Percentiles rank a stretch among this genome's conserved stretches.
Evolutionary conservation across 2,113 vertebrate species (phyloP).

Genomic region (Syngnathus typhle): DNA sequence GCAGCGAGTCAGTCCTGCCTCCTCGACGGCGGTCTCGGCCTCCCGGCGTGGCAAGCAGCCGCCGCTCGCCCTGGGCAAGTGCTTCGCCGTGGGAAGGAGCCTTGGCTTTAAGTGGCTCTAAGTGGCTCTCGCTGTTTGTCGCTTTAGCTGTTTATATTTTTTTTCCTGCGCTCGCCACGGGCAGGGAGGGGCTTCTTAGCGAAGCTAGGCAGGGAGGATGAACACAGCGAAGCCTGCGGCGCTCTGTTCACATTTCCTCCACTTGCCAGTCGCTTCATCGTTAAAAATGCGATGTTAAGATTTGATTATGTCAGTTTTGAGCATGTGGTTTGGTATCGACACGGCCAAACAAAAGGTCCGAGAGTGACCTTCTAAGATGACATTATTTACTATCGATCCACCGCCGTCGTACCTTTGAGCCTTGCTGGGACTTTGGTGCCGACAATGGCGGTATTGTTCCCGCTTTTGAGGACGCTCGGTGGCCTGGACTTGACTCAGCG

Average conservation of each 20-base stretch:
- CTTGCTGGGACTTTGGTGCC: constrained; percentile 48
- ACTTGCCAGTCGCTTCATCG: constrained; percentile 38
- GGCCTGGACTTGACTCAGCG: constrained; percentile 13
- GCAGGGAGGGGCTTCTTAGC: constrained; percentile 59
- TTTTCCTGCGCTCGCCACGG: constrained; percentile 55
- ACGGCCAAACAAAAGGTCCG: constrained; percentile 64
- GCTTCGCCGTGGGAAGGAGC: constrained; percentile 66
- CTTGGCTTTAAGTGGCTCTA: constrained; percentile 71
- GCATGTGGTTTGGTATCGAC: constrained; percentile 56
- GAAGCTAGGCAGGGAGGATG: constrained; percentile 57
- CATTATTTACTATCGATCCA: constrained; percentile 69
- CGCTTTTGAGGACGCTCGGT: constrained; percentile 57
- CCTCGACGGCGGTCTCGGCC: constrained; percentile 10
- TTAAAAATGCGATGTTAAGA: constrained; percentile 51
- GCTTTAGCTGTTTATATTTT: constrained; percentile 67
- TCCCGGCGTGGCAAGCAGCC: constrained; percentile 48
- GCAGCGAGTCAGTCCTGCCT: not conserved
- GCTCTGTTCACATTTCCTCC: constrained; percentile 49
- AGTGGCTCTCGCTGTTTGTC: constrained; percentile 71
- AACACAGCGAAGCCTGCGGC: constrained; percentile 54
- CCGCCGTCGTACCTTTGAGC: constrained; percentile 52
- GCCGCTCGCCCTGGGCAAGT: constrained; percentile 57
- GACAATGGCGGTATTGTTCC: constrained; percentile 57
- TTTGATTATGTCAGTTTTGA: constrained; percentile 28
- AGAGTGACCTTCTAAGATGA: constrained; percentile 69